A percentile compares a stretch with the other conserved stretches of the same genome.
Evolutionary conservation across 2,797 vertebrate species (phyloP).

Genomic region (Lepilemur ruficaudatus): DNA sequence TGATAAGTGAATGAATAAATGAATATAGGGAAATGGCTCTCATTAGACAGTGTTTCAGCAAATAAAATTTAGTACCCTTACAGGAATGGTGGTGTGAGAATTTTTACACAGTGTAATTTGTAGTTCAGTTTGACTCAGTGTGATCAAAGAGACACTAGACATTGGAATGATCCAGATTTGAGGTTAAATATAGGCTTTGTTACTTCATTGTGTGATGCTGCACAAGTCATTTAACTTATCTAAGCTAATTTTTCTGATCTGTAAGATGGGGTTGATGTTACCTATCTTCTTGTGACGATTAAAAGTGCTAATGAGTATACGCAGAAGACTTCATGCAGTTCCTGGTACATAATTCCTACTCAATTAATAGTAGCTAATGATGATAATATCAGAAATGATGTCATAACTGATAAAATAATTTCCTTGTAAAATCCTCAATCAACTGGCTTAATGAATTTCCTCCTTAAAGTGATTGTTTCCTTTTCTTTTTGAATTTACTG

Average conservation of each 20-base stretch:
- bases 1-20: neutral
- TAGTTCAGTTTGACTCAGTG: neutral
- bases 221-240: neutral
- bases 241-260: neutral
- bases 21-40: neutral
- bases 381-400: conserved; percentile 21
- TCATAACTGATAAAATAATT: conserved; percentile 1
- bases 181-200: neutral
- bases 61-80: neutral
- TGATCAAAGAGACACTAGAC: neutral
- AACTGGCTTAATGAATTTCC: neutral
- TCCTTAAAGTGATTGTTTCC: neutral
- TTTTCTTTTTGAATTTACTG: neutral
- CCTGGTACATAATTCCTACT: neutral
- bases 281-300: neutral
- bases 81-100: neutral
- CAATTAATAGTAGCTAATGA: conserved; percentile 16
- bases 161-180: neutral
- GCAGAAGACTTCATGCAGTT: neutral
- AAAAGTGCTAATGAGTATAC: neutral
- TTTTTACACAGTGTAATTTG: neutral
- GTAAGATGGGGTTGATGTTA: neutral
- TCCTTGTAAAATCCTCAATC: neutral
- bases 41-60: neutral
- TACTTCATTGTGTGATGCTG: neutral